Evolutionary conservation across 2,113 vertebrate genomes (phyloP), one percentile per base, ranked within the genome.

Genomic region (Tachuris rubrigastra): DNA sequence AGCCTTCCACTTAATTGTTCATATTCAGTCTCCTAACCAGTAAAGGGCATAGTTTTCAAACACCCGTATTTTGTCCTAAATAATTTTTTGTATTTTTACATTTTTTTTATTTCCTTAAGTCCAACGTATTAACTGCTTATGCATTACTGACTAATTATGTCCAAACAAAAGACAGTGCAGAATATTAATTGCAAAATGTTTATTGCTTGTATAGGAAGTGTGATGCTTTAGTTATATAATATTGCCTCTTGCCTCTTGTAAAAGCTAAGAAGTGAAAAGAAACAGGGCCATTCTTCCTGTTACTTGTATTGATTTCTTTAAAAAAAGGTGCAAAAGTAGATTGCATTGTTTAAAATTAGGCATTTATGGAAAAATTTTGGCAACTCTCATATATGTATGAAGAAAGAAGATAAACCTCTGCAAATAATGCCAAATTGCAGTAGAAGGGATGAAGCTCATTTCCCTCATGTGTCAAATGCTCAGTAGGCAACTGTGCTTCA

Each of bases 401-500:
- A 42, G 58, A 49, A 63, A 39, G 14, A 37, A 27, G 33, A 27
- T 13, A 53, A 78, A 50, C 9, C 11, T 4, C 14, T 39, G 13
- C 14, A 39, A 7, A 42, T 46, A 59, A 23, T 49, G 49, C 1
- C 0, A 1, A 39, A 25, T 14, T 84, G 33, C 44, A 4, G 1
- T 15, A 22, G 52, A 42, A 85, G 18, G 17, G 12, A 25, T 79
- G 37, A 60, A 58, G 6, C 23, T 81, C 1, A 9, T 72, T 68
- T 63, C 12, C 4, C 7, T 56, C 11, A 5, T 4, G 0, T 82
- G 44, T 60, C 30, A 72, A 31, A 59, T 59, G 28, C 47, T 58
- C 11, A 10, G 25, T 27, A 42, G n/a, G 17, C 28, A 46, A 3
- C 46, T 53, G 21, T 67, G 39, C 47, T 92, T 81, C 50, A 22